Conservation (phyloP, 2,797 vertebrate species). For the Lindbergichthys nudifrons region DNA sequence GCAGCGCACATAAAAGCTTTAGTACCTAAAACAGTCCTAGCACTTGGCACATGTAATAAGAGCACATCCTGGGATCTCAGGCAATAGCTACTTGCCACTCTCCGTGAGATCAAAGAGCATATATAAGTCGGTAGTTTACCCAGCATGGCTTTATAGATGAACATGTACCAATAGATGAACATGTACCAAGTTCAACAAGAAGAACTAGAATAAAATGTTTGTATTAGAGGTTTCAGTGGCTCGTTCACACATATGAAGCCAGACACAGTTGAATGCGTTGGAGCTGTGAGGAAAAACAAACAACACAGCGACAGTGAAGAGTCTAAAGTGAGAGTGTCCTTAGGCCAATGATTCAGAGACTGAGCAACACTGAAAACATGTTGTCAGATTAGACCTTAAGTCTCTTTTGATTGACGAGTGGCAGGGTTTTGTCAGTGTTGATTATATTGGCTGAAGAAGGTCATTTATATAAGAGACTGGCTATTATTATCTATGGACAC, state of each 20-base stretch:
- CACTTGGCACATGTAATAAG: too few relatives aligned
- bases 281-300: slow-evolving; percentile 12
- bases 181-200: too few relatives aligned
- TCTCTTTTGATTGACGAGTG: neutral
- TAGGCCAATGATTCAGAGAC: slow-evolving; percentile 3
- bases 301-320: neutral
- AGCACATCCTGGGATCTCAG: too few relatives aligned
- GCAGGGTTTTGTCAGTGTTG: neutral
- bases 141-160: too few relatives aligned
- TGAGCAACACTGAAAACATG: slow-evolving; percentile 1
- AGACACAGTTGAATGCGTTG: neutral
- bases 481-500: slow-evolving; percentile 4
- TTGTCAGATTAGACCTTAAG: neutral
- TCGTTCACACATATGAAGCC: neutral
- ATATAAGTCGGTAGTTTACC: too few relatives aligned
- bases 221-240: neutral
- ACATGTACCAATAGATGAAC: too few relatives aligned
- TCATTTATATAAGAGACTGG: slow-evolving; percentile 1
- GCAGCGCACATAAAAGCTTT: too few relatives aligned
- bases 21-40: too few relatives aligned
- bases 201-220: neutral
- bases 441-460: neutral
- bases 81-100: too few relatives aligned
- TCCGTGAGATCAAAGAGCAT: too few relatives aligned
- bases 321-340: slow-evolving; percentile 16